phyloP scores from a whole-genome alignment of 2,797 vertebrate genomes.

The Telmatherina bonti region DNA sequence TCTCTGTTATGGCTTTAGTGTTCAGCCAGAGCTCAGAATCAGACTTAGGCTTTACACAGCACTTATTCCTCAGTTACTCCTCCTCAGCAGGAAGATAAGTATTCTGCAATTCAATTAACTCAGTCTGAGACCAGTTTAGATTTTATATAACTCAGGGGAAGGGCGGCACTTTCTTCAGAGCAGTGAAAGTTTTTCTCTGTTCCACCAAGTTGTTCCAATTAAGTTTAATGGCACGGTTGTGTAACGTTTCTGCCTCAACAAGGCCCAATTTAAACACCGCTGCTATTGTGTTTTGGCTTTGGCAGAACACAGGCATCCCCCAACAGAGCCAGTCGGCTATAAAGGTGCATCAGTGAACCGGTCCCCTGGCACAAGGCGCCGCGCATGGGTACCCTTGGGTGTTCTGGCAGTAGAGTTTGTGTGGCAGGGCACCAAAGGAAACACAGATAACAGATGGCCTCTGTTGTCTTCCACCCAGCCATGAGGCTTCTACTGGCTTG shows the following conservation, averaged over 20 bases:
- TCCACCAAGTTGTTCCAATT: conserved; percentile 73
- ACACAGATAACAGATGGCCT: conserved; percentile 75
- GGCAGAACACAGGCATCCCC: conserved; percentile 51
- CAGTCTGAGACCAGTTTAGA: conserved; percentile 54
- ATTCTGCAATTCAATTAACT: conserved; percentile 70
- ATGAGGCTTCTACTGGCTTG: conserved; percentile 52
- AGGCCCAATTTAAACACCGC: conserved; percentile 45
- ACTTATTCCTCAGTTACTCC: conserved; percentile 47
- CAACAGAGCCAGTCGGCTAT: conserved; percentile 45
- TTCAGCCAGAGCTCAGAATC: conserved; percentile 12
- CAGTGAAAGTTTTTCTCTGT: conserved; percentile 62
- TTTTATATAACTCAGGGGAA: conserved; percentile 68
- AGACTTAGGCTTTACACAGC: conserved; percentile 27
- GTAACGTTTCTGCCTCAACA: conserved; percentile 54
- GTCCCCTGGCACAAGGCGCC: conserved; percentile 47
- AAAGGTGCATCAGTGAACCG: conserved; percentile 62
- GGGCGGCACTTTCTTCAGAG: conserved; percentile 49
- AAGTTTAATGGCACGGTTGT: conserved; percentile 68
- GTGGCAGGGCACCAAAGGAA: conserved; percentile 76
- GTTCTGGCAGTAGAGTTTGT: conserved; percentile 62
- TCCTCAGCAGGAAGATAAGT: conserved; percentile 50
- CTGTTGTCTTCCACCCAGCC: conserved; percentile 70
- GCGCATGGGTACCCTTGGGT: conserved; percentile 65
- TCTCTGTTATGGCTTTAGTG: conserved; percentile 7
- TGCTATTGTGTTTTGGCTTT: conserved; percentile 49